These are phyloP conservation scores for Saguinus midas DNA, from an alignment of 2,113 vertebrate genomes.

Conservation along the genomic window DNA sequence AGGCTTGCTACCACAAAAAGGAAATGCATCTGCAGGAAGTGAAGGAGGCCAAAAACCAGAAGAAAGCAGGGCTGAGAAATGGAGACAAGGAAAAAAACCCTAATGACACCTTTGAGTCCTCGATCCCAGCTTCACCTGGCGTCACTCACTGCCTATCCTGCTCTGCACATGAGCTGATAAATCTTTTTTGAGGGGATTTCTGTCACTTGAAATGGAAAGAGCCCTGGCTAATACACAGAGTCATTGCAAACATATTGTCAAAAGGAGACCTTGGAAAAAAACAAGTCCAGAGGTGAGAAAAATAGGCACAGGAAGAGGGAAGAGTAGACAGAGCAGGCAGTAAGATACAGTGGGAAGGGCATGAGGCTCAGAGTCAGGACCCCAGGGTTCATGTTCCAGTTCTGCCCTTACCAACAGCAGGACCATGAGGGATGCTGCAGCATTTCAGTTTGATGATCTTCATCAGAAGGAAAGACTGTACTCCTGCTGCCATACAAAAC, in stretches of 20 bases:
- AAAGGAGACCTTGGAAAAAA: background rate
- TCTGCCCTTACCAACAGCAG: background rate
- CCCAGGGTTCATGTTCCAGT: background rate
- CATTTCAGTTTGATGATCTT: background rate
- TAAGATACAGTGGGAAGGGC: background rate
- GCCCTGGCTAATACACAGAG: background rate
- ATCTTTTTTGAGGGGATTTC: background rate
- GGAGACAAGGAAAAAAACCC: background rate
- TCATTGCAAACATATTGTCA: background rate
- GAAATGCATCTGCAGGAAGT: background rate
- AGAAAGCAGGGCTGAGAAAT: background rate
- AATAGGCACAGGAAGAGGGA: background rate
- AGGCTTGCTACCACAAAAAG: background rate
- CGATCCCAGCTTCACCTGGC: background rate
- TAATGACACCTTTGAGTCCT: background rate
- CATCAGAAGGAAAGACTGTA: background rate
- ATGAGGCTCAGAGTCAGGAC: background rate
- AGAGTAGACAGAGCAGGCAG: background rate
- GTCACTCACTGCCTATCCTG: background rate
- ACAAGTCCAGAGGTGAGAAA: background rate
- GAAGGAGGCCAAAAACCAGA: background rate
- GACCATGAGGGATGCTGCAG: background rate
- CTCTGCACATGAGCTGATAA: background rate
- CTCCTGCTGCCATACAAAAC: background rate
- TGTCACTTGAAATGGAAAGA: background rate